Evolutionary conservation across 2,113 vertebrate species (phyloP).

Genomic region (Heliornis fulica): DNA sequence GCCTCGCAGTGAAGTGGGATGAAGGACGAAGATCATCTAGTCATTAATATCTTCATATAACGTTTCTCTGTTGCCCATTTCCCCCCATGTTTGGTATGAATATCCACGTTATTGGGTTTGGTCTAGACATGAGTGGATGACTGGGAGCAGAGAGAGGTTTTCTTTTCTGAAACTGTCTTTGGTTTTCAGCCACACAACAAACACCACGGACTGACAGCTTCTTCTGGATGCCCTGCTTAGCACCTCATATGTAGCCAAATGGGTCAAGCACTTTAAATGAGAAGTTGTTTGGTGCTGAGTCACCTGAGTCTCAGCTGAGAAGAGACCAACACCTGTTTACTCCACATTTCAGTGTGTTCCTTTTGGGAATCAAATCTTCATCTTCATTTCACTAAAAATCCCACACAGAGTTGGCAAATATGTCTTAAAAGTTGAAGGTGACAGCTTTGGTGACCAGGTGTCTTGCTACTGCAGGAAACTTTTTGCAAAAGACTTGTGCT

Average conservation of each 20-base stretch:
- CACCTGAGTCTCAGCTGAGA: not conserved
- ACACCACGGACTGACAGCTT: not conserved
- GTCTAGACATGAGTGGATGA: not conserved
- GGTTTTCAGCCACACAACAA: fast-evolving
- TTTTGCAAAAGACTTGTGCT: not conserved
- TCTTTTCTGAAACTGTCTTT: not conserved
- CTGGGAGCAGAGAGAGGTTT: not conserved
- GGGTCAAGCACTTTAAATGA: not conserved
- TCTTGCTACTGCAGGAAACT: not conserved
- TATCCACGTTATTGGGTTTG: not conserved
- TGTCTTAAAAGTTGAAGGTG: not conserved
- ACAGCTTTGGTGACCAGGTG: not conserved
- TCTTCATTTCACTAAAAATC: not conserved
- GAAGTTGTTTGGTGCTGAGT: not conserved
- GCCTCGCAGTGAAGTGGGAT: not conserved
- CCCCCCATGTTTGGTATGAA: not conserved
- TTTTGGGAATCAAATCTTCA: not conserved
- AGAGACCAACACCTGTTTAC: not conserved
- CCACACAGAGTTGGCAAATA: not conserved
- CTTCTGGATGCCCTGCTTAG: not conserved
- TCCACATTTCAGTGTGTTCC: not conserved
- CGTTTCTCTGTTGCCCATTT: not conserved
- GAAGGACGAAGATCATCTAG: not conserved
- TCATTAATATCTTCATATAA: not conserved
- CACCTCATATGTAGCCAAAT: not conserved